Conservation (phyloP, 2,888 invertebrate species). For the Acleris laterana region DNA sequence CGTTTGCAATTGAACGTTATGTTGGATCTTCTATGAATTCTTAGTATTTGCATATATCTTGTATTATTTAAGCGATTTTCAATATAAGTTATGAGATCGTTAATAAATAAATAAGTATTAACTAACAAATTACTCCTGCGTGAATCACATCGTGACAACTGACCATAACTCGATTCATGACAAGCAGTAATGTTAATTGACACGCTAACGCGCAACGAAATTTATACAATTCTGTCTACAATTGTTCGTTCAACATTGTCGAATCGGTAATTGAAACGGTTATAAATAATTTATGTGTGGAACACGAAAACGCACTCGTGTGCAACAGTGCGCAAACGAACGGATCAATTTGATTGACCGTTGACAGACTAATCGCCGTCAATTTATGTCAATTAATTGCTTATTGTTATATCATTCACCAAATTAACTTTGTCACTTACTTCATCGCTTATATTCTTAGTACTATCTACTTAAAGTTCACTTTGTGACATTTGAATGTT, state of each 20-base stretch:
- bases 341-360: conserved; percentile 58
- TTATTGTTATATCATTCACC: conserved; percentile 48
- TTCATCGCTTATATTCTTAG: neutral
- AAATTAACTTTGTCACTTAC: conserved; percentile 1
- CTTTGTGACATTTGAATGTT: neutral
- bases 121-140: no score
- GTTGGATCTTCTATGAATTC: no score
- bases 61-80: no score
- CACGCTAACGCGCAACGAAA: conserved; percentile 1
- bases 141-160: no score
- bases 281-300: conserved; percentile 18
- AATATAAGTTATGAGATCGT: no score
- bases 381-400: conserved; percentile 69
- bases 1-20: no score
- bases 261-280: conserved; percentile 21
- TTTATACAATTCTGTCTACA: conserved; percentile 7
- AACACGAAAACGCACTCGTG: conserved; percentile 18
- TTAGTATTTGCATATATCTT: no score
- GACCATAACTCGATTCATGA: no score
- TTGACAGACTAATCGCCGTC: conserved; percentile 59
- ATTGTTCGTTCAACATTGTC: conserved; percentile 12
- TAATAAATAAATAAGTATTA: no score
- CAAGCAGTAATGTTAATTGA: neutral
- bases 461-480: neutral
- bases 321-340: conserved; percentile 38